Percentiles rank a stretch among this genome's conserved stretches.
phyloP scores from a whole-genome alignment of 2,888 invertebrate species.

The Aphodius sticticus region DNA sequence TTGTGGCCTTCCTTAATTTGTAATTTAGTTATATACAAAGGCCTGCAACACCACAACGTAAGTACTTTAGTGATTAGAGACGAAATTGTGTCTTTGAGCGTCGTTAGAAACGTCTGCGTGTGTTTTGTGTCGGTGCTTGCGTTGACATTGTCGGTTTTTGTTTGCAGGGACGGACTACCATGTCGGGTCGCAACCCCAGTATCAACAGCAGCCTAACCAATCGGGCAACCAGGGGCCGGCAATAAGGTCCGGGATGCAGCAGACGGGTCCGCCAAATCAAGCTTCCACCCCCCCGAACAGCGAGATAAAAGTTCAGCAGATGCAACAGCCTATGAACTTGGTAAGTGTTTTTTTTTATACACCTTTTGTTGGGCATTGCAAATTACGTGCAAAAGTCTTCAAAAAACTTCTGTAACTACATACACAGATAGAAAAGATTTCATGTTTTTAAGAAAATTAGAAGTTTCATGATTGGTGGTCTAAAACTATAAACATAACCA shows the following conservation, averaged over 20 bases:
- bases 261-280: slow-evolving; percentile 58
- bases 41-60: slow-evolving; percentile 47
- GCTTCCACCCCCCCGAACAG: slow-evolving; percentile 59
- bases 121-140: neutral
- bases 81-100: neutral
- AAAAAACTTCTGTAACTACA: no score
- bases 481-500: no score
- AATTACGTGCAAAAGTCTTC: neutral
- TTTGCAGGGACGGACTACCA: slow-evolving; percentile 56
- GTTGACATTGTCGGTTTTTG: slow-evolving; percentile 21
- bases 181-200: slow-evolving; percentile 46
- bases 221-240: slow-evolving; percentile 55
- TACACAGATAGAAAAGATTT: no score
- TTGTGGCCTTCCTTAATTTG: slow-evolving; percentile 35
- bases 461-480: no score
- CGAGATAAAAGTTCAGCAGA: slow-evolving; percentile 56
- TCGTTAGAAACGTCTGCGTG: neutral
- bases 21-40: slow-evolving; percentile 37
- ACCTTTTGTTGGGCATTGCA: no score
- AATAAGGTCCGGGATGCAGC: slow-evolving; percentile 54
- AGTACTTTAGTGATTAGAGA: slow-evolving; percentile 36
- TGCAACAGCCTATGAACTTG: slow-evolving; percentile 52
- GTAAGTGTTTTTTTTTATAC: slow-evolving; percentile 46
- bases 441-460: no score
- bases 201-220: slow-evolving; percentile 54